phyloP scores from a whole-genome alignment of 2,888 invertebrate species.

The Chrysomela aeneicollis region DNA sequence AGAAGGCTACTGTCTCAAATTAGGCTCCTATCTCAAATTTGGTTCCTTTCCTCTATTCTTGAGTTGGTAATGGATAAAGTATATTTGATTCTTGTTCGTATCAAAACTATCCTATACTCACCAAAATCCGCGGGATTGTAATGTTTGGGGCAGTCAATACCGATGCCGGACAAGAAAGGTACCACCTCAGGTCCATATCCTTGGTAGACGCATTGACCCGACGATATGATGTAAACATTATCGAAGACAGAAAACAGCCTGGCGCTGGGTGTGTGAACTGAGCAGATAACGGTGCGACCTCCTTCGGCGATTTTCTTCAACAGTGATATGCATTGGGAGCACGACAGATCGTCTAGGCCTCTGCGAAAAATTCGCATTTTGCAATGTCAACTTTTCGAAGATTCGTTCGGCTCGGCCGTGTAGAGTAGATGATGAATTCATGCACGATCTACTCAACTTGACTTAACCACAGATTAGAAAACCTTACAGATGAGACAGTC shows the following conservation, averaged over 20 bases:
- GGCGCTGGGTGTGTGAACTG: conserved; percentile 96
- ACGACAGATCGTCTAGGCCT: conserved; percentile 90
- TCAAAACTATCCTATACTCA: no score
- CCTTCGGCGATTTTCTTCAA: conserved; percentile 84
- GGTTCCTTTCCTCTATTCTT: no score
- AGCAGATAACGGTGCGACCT: conserved; percentile 92
- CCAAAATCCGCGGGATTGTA: conserved; percentile 97
- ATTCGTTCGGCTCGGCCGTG: no score
- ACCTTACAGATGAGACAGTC: no score
- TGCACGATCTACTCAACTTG: no score
- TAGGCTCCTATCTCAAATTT: no score
- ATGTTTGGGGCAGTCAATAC: conserved; percentile 86
- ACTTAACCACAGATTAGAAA: no score
- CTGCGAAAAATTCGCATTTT: conserved; percentile 62
- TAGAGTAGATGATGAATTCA: no score
- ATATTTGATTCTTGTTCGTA: no score
- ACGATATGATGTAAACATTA: conserved; percentile 87
- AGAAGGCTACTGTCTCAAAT: no score
- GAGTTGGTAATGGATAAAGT: no score
- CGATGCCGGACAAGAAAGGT: conserved; percentile 79
- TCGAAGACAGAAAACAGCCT: conserved; percentile 90
- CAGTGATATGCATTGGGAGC: conserved; percentile 85
- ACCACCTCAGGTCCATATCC: conserved; percentile 82
- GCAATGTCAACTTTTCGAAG: background rate
- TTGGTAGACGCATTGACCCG: conserved; percentile 90